Conservation (phyloP, 2,888 invertebrate species). For the Corbicula japonica region DNA sequence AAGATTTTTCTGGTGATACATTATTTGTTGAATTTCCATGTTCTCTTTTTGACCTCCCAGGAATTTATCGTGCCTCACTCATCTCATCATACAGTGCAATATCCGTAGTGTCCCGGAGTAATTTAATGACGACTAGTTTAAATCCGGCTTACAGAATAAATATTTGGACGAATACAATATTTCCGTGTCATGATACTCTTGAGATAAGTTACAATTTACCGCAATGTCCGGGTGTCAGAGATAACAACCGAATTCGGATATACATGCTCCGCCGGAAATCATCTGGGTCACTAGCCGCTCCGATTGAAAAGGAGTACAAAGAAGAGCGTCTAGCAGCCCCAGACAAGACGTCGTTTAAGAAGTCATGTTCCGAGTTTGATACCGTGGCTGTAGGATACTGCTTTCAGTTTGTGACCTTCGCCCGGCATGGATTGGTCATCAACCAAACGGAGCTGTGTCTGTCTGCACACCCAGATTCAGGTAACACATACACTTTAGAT, state of each 20-base stretch:
- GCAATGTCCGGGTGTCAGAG: constrained; percentile 73
- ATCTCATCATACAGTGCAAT: constrained; percentile 71
- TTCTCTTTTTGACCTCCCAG: constrained; percentile 78
- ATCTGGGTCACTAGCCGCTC: constrained; percentile 77
- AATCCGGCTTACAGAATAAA: constrained; percentile 75
- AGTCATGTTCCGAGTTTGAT: constrained; percentile 78
- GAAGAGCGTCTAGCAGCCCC: constrained; percentile 73
- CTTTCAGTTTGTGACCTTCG: constrained; percentile 81
- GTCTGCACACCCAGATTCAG: constrained; percentile 78
- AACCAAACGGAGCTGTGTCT: constrained; percentile 79
- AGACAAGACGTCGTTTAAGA: constrained; percentile 66
- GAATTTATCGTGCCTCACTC: constrained; percentile 77
- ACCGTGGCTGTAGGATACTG: constrained; percentile 79
- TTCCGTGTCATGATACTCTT: constrained; percentile 76
- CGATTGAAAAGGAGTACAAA: constrained; percentile 73
- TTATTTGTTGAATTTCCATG: constrained; percentile 70
- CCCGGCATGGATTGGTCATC: constrained; percentile 73
- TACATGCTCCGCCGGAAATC: constrained; percentile 72
- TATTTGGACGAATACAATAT: constrained; percentile 69
- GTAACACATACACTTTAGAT: too few species aligned
- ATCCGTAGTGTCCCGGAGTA: constrained; percentile 72
- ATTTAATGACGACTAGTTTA: constrained; percentile 76
- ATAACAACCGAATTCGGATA: constrained; percentile 78
- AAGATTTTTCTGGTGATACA: constrained; percentile 47
- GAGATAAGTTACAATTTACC: constrained; percentile 76